phyloP scores from a whole-genome alignment of 2,888 invertebrate species.

The Autographa pulchrina region DNA sequence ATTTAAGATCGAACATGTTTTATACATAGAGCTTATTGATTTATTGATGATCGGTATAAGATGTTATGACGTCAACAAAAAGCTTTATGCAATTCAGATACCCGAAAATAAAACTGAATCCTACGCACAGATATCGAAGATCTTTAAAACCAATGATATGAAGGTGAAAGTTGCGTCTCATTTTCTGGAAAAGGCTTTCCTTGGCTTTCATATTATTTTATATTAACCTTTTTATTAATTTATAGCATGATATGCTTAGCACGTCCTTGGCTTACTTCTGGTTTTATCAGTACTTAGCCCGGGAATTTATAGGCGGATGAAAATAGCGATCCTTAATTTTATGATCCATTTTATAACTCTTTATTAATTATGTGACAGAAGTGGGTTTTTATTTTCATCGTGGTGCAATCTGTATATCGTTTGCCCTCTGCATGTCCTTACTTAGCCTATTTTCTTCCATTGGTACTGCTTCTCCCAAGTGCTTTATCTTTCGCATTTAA shows the following conservation, averaged over 20 bases:
- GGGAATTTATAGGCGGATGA: neutral
- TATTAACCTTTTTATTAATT: neutral
- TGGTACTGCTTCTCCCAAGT: neutral
- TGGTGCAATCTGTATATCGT: neutral
- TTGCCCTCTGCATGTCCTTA: neutral
- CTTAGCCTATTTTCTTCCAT: neutral
- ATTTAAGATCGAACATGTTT: neutral
- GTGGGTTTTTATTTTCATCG: neutral
- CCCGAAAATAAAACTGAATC: conserved; percentile 37
- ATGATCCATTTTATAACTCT: neutral
- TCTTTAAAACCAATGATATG: conserved; percentile 25
- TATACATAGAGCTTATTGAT: neutral
- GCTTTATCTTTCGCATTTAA: no score
- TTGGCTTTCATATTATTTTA: neutral
- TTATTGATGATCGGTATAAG: neutral
- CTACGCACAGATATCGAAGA: conserved; percentile 29
- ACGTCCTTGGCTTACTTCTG: neutral
- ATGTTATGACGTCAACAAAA: conserved; percentile 24
- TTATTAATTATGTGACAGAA: conserved; percentile 2
- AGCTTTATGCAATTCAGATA: conserved; percentile 13
- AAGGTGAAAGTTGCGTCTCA: conserved; percentile 17
- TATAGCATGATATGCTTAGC: neutral
- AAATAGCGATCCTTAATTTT: conserved; percentile 4
- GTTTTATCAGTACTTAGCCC: conserved; percentile 1
- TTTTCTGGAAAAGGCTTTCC: neutral